Base-by-base conservation (phyloP, 2,113 vertebrate species). In the cattle (Bos taurus) region DNA sequence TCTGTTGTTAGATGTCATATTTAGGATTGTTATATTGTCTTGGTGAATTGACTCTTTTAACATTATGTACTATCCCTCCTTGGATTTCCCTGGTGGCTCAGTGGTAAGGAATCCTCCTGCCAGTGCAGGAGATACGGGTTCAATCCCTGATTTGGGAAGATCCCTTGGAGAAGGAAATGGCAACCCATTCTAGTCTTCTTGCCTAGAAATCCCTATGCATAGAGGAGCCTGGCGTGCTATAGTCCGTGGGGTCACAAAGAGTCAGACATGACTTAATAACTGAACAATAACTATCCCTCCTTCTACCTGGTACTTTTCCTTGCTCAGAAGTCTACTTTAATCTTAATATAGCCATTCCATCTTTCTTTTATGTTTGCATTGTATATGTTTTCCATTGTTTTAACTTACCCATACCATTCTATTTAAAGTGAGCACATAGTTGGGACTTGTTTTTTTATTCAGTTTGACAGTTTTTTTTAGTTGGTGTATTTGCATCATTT, bases 291-390 rank as follows among this genome's bases (percentile, higher is more conserved):
- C 15, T 46, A 30, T 94, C 28, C 30, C 12, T 86, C 59, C 88
- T 82, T 95, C 62, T 78, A 40, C 12, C 46, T 95, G 46, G 46
- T 28, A 60, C 19, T 94, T 90, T 88, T 87, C 50, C 87, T 97
- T 97, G 52, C 77, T 97, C 26, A 71, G n/a, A 60, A 57, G 30
- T 91, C 74, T 96, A 28, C n/a, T 62, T 25, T 90, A 57, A 91
- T 77, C 71, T 3, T 86, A 62, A 60, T 62, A 48, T 40, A 95
- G n/a, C 36, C 25, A 28, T 14, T 80, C 40, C 25, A 5, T 80
- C 52, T 80, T 90, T 57, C 50, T 74, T 77, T 87, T 91, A 33
- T 94, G 71, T 95, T 54, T 62, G 10, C 17, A 10, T 26, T 25
- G 40, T 62, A 16, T 88, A 62, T 88, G 59, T 95, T 88, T 77